Evolutionary conservation across 2,113 vertebrate genomes (phyloP).

Genomic region (Hystrix brachyura): DNA sequence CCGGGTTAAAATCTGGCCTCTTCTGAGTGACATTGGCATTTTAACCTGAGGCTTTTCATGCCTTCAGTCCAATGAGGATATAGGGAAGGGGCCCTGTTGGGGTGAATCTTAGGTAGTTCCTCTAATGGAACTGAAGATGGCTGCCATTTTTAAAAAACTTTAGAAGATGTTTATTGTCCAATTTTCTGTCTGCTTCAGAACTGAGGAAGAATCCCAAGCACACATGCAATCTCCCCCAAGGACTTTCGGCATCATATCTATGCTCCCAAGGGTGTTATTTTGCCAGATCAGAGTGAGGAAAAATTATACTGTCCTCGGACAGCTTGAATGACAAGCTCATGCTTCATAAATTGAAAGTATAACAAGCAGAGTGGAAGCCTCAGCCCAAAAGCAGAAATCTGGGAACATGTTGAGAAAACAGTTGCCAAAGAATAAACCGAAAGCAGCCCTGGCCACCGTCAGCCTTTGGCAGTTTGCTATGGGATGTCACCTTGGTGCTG

Average conservation of each 20-base stretch:
- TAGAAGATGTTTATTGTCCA: not conserved
- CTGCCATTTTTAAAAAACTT: not conserved
- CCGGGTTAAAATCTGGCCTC: slow-evolving; percentile 13
- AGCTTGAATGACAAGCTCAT: slow-evolving; percentile 52
- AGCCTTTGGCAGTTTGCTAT: slow-evolving; percentile 46
- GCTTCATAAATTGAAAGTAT: slow-evolving; percentile 60
- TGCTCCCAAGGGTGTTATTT: slow-evolving; percentile 26
- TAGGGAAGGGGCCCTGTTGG: not conserved
- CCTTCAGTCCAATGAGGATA: not conserved
- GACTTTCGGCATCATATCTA: not conserved
- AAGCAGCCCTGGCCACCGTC: slow-evolving; percentile 48
- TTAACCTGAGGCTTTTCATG: slow-evolving; percentile 30
- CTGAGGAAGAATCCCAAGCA: not conserved
- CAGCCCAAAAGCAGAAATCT: slow-evolving; percentile 67
- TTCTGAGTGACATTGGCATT: slow-evolving; percentile 24
- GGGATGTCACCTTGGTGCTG: slow-evolving; percentile 6
- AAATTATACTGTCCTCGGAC: slow-evolving; percentile 36
- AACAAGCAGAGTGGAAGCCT: slow-evolving; percentile 43
- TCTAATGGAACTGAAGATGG: not conserved
- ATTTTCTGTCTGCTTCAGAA: slow-evolving; percentile 49
- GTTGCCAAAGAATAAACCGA: slow-evolving; percentile 68
- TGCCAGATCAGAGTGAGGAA: slow-evolving; percentile 43
- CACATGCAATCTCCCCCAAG: not conserved
- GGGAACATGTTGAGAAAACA: slow-evolving; percentile 64
- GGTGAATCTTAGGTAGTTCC: not conserved